These are phyloP conservation scores for Misgurnus anguillicaudatus DNA, from an alignment of 2,113 vertebrate species.

Conservation along the genomic window DNA sequence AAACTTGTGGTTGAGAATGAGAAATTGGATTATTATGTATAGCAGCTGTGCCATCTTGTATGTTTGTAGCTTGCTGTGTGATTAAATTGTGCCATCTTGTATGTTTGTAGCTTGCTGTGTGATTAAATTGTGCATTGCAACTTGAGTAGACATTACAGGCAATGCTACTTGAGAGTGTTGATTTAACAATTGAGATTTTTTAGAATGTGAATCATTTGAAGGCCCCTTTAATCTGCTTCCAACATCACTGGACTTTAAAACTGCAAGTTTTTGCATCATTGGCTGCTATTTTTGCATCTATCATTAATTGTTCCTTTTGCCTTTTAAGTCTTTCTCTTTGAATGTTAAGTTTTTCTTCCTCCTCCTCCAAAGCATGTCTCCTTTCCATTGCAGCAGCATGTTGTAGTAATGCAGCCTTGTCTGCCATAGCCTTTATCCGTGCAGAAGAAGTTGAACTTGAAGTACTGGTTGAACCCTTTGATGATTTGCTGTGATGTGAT, in stretches of 20 bases:
- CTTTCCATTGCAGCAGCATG: neutral
- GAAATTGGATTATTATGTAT: neutral
- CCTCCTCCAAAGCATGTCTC: neutral
- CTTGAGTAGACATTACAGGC: neutral
- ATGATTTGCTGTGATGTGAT: neutral
- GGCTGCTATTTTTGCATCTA: slow-evolving; percentile 2
- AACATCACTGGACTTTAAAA: neutral
- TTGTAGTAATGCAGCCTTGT: neutral
- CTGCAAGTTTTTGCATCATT: neutral
- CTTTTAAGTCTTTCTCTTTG: slow-evolving; percentile 6
- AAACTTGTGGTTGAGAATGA: neutral
- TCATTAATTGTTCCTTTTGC: neutral
- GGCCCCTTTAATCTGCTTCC: neutral
- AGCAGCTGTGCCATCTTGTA: neutral
- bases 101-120: neutral
- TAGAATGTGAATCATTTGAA: neutral
- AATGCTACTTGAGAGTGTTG: neutral
- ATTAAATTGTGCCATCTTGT: neutral
- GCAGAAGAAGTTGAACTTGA: neutral
- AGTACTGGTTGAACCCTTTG: neutral
- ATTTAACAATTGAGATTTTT: neutral
- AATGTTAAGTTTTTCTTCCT: neutral
- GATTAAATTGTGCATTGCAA: neutral
- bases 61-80: neutral
- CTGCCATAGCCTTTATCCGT: neutral